A percentile compares a stretch with the other conserved stretches of the same genome.
Evolutionary conservation across 2,888 invertebrate species (phyloP).

Genomic region (Sepiola atlantica): DNA sequence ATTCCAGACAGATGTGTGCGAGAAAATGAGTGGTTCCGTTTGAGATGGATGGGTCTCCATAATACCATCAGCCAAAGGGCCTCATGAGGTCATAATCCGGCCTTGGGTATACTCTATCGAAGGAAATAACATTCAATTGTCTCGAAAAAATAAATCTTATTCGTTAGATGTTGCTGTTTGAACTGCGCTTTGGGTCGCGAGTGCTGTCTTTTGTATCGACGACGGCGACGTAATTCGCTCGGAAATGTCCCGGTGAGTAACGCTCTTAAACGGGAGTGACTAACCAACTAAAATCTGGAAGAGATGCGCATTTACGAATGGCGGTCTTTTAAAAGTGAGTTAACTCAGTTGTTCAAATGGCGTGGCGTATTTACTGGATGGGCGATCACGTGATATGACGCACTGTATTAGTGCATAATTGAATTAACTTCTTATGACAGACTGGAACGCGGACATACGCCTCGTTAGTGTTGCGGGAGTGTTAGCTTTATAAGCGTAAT

Average conservation of each 20-base stretch:
- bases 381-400: background rate
- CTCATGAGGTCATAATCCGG: too few species aligned
- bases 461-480: background rate
- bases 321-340: background rate
- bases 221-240: background rate
- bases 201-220: background rate
- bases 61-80: too few species aligned
- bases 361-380: background rate
- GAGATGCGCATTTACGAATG: background rate
- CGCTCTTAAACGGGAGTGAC: constrained; percentile 14
- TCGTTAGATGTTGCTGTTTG: background rate
- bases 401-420: background rate
- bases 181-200: background rate
- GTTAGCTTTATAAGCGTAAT: too few species aligned
- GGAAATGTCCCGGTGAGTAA: background rate
- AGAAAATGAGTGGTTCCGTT: too few species aligned
- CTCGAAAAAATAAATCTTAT: background rate
- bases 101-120: background rate
- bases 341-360: background rate
- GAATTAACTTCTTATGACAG: background rate
- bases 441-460: background rate
- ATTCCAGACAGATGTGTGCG: too few species aligned
- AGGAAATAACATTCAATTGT: background rate
- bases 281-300: background rate
- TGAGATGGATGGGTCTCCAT: too few species aligned